Base-by-base conservation (phyloP, 2,113 vertebrate genomes). In the Ameiurus melas region DNA sequence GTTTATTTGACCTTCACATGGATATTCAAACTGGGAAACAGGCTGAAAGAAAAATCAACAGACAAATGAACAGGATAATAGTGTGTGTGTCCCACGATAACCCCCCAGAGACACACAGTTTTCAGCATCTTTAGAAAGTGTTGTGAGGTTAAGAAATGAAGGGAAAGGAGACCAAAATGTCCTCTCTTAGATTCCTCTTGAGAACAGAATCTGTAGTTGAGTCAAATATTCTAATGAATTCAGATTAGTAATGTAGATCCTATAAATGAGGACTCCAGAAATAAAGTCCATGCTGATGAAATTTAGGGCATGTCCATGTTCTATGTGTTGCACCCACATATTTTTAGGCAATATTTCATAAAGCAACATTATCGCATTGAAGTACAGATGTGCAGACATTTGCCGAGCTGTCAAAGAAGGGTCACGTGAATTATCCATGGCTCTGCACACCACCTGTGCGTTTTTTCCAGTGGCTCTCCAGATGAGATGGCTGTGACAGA, bases 341-440 rank as follows among this genome's bases (percentile, higher is more conserved):
- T 73, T 13, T 47, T 43, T 64, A 14, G 20, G 9, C 27, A 51
- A 36, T 55, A 58, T 47, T 22, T 20, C 36, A 86, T 27, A n/a
- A 55, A 17, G 33, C 78, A 53, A 79, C 20, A 85, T 85, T 43
- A 79, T 53, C 1, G 5, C 78, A 81, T 30, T 83, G 39, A 87
- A 36, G 66, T 55, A 57, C 47, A 87, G 33, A 82, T 70, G 20
- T 22, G 25, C 83, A 87, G 33, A 89, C 73, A 57, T 84, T 39
- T 53, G 33, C 33, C 81, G 4, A 85, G 27, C 33, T 66, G 84
- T 87, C 55, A 87, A 79, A 85, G 83, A 77, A 66, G 55, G 86
- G n/a, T 86, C 62, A 81, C 10, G 86, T 90, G 51, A 90, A 90
- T 90, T 87, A 89, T 89, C 83, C 20, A 89, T 90, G 81, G 73